Percentiles rank a stretch among this genome's conserved stretches.
Conservation (phyloP, 2,113 vertebrate species). For the Epinephelus lanceolatus region DNA sequence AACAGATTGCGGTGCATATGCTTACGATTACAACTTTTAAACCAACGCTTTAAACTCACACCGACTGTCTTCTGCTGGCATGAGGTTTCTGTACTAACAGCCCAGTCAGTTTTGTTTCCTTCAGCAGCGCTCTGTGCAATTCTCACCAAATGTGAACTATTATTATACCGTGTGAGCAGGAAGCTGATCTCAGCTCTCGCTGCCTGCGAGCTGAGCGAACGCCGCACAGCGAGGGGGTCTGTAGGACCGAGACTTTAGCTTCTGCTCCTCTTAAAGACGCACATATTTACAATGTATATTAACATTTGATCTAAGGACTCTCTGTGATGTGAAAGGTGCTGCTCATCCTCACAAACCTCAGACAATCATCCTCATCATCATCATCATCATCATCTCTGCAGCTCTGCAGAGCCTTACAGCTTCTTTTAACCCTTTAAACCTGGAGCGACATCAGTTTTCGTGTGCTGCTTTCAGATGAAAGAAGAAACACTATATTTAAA, state of each 20-base stretch:
- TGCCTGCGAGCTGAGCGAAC: conserved; percentile 24
- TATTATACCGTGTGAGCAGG: conserved; percentile 67
- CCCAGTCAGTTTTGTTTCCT: conserved; percentile 66
- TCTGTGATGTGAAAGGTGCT: too few species aligned
- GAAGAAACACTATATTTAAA: too few species aligned
- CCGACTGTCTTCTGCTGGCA: conserved; percentile 72
- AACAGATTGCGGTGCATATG: conserved; percentile 88
- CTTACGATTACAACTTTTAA: conserved; percentile 85
- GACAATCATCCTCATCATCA: too few species aligned
- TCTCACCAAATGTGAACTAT: conserved; percentile 77
- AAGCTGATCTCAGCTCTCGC: conserved; percentile 52
- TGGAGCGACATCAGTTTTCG: too few species aligned
- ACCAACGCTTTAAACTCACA: conserved; percentile 81
- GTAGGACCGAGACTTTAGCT: too few species aligned
- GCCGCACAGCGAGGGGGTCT: background rate
- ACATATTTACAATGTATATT: background rate
- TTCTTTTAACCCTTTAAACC: too few species aligned
- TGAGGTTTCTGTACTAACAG: conserved; percentile 56
- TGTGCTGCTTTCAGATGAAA: too few species aligned
- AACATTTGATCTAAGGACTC: background rate
- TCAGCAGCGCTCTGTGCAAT: conserved; percentile 59
- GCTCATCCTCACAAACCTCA: too few species aligned
- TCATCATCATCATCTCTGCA: too few species aligned
- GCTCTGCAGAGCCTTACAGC: too few species aligned
- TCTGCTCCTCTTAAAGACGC: background rate